These are phyloP conservation scores for Condylura cristata DNA, from an alignment of 2,113 vertebrate species.

Conservation along the genomic window DNA sequence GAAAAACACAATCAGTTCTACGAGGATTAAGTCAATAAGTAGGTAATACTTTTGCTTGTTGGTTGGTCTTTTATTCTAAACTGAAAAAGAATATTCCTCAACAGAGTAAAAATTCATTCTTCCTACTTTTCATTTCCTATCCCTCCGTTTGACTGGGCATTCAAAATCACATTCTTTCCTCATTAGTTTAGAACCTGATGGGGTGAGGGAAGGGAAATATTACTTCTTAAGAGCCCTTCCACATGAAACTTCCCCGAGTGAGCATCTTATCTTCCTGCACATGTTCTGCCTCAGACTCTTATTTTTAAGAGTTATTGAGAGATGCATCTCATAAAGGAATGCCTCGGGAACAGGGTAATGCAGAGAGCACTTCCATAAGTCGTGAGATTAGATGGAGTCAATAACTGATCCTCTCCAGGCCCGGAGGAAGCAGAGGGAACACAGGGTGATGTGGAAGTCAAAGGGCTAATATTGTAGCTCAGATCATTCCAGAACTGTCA, in stretches of 20 bases:
- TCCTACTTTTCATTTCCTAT: neutral
- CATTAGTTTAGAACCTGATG: neutral
- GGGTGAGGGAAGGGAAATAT: neutral
- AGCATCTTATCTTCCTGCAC: neutral
- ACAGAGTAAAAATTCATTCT: neutral
- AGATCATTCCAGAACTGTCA: neutral
- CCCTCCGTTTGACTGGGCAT: neutral
- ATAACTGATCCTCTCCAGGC: neutral
- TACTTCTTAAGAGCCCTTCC: slow-evolving; percentile 6
- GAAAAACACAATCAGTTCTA: neutral
- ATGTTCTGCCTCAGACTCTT: slow-evolving; percentile 5
- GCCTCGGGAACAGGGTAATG: neutral
- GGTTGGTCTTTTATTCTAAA: neutral
- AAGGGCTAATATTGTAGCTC: neutral
- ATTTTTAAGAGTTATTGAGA: slow-evolving; percentile 60
- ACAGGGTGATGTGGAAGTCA: neutral
- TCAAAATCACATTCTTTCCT: neutral
- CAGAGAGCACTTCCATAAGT: slow-evolving; percentile 48
- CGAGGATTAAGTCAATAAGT: neutral
- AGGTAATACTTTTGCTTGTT: neutral
- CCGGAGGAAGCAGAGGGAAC: neutral
- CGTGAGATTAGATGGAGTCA: slow-evolving; percentile 59
- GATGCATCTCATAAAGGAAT: slow-evolving; percentile 51
- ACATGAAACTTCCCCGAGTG: neutral
- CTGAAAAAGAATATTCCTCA: neutral